These are phyloP conservation scores for Intellagama lesueurii DNA, from an alignment of 2,797 vertebrate species.

Conservation along the genomic window DNA sequence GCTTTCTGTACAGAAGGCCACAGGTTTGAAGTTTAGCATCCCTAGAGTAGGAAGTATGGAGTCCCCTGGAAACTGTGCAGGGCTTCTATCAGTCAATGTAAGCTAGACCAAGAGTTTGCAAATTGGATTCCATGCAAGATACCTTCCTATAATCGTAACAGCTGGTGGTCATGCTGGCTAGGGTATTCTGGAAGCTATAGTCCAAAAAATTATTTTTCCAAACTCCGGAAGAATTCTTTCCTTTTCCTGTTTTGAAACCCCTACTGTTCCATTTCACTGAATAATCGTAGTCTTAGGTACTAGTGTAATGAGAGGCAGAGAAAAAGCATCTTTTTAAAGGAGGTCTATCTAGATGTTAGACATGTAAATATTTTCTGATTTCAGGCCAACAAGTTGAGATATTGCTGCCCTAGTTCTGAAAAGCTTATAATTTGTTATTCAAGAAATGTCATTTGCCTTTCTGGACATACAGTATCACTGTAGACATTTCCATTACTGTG, in stretches of 20 bases:
- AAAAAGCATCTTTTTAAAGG: neutral
- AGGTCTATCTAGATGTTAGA: neutral
- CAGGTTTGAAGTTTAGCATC: neutral
- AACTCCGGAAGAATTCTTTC: neutral
- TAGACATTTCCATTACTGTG: neutral
- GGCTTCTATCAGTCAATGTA: neutral
- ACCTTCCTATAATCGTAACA: neutral
- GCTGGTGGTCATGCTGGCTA: too few species aligned
- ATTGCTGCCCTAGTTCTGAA: neutral
- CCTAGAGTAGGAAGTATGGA: neutral
- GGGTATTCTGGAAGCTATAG: too few species aligned
- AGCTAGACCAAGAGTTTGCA: neutral
- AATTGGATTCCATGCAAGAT: neutral
- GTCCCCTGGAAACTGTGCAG: neutral
- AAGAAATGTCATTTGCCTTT: neutral
- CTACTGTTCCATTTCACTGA: neutral
- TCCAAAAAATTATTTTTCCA: too few species aligned
- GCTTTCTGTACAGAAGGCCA: neutral
- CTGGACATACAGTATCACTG: neutral
- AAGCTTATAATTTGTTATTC: neutral
- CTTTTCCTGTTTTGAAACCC: neutral
- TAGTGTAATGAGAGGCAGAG: neutral
- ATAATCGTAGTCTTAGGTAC: neutral
- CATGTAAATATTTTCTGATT: neutral
- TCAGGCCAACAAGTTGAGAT: neutral